Conservation (phyloP, 2,888 invertebrate species). For the Nephrotoma guestfalica region DNA sequence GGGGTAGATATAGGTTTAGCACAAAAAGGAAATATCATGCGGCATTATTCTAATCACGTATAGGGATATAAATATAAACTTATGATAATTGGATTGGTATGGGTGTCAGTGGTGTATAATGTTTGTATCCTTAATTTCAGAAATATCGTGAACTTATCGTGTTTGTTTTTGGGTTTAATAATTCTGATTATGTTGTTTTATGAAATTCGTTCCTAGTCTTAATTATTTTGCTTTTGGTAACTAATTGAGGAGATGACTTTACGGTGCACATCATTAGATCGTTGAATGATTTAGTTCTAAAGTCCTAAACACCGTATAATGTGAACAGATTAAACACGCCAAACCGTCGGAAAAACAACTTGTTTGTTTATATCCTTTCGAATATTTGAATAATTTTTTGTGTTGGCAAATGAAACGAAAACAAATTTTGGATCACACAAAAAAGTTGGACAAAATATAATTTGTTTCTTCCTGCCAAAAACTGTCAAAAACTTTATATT, state of each 20-base stretch:
- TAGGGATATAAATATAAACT: background rate
- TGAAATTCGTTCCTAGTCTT: background rate
- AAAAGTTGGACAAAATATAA: background rate
- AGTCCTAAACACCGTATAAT: background rate
- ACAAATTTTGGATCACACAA: background rate
- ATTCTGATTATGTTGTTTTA: background rate
- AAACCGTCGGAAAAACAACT: background rate
- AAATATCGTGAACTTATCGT: too few relatives aligned
- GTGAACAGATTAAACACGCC: background rate
- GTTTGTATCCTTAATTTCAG: too few relatives aligned
- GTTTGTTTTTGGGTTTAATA: background rate
- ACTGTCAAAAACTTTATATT: background rate
- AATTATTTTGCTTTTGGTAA: background rate
- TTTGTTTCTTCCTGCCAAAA: background rate
- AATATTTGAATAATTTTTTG: background rate
- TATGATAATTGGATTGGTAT: background rate
- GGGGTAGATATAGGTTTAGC: background rate
- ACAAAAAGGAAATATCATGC: background rate
- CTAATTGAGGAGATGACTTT: background rate
- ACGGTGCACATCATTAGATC: too few relatives aligned
- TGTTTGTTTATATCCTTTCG: background rate
- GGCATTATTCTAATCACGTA: background rate
- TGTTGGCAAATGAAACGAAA: background rate
- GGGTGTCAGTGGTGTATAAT: background rate
- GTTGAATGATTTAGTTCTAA: too few relatives aligned